A percentile compares a stretch with the other conserved stretches of the same genome.
Conservation (phyloP, 1,140 invertebrate species). For the Orchestia grillus region DNA sequence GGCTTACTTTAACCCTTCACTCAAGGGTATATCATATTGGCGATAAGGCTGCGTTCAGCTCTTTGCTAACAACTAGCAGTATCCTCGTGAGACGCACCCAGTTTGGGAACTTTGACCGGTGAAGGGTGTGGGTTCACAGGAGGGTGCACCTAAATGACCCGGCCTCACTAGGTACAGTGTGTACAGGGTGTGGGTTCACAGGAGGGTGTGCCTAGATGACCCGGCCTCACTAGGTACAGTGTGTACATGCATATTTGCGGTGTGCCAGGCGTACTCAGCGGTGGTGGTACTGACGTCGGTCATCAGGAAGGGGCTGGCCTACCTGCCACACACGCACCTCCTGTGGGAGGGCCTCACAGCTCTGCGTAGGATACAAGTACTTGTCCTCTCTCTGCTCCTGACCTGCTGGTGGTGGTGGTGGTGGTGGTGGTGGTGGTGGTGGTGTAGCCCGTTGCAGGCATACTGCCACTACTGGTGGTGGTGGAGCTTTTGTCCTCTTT, state of each 20-base stretch:
- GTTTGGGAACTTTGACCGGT: no score
- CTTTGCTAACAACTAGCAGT: no score
- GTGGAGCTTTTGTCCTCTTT: not conserved
- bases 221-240: not conserved
- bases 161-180: not conserved
- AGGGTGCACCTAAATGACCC: no score
- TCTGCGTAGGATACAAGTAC: constrained; percentile 40
- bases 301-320: constrained; percentile 42
- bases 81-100: no score
- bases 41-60: no score
- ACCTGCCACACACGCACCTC: not conserved
- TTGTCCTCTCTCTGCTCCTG: not conserved
- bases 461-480: not conserved
- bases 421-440: no score
- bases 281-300: constrained; percentile 27
- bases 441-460: no score
- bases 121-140: no score
- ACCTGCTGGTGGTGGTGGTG: not conserved
- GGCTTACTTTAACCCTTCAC: no score
- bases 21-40: no score
- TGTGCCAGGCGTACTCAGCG: not conserved
- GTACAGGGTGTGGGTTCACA: no score
- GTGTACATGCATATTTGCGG: not conserved
- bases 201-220: no score
- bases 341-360: constrained; percentile 45